These are phyloP conservation scores for Ictalurus punctatus DNA, from an alignment of 2,113 vertebrate genomes.

Conservation along the genomic window DNA sequence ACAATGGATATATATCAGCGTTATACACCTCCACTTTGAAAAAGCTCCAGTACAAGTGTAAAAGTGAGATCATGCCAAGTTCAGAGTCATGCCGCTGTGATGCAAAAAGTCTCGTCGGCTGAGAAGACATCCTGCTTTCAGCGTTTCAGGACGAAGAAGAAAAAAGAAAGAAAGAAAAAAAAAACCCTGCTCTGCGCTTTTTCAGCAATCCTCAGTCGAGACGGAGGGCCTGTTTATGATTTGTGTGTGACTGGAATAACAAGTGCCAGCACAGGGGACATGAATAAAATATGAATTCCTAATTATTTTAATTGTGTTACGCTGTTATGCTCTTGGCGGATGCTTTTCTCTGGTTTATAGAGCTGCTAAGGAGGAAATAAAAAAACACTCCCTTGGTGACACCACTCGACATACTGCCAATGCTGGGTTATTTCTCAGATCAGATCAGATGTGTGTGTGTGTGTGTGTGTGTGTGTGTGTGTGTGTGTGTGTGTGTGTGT, in stretches of 20 bases:
- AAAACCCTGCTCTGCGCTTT: not conserved
- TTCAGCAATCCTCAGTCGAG: conserved; percentile 23
- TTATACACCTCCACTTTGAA: not conserved
- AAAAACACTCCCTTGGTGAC: conserved; percentile 20
- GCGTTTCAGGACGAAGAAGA: not conserved
- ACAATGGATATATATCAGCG: not conserved
- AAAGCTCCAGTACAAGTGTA: not conserved
- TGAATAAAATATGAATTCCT: conserved; percentile 50
- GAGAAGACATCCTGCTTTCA: conserved; percentile 1
- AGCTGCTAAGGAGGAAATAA: conserved; percentile 41
- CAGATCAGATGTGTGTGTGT: conserved; percentile 17
- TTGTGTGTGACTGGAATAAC: conserved; percentile 42
- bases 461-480: conserved; percentile 28
- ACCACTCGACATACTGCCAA: conserved; percentile 36
- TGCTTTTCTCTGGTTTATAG: conserved; percentile 39
- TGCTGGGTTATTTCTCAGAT: conserved; percentile 36
- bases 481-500: conserved; percentile 21
- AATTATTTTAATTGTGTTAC: conserved; percentile 50
- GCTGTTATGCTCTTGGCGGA: conserved; percentile 26
- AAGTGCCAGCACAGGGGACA: conserved; percentile 24
- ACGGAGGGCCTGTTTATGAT: conserved; percentile 30
- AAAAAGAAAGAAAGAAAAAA: not conserved
- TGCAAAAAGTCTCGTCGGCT: not conserved
- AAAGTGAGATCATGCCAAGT: not conserved
- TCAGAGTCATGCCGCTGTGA: not conserved